Conservation (phyloP, 2,888 invertebrate species). For the Agrochola circellaris region DNA sequence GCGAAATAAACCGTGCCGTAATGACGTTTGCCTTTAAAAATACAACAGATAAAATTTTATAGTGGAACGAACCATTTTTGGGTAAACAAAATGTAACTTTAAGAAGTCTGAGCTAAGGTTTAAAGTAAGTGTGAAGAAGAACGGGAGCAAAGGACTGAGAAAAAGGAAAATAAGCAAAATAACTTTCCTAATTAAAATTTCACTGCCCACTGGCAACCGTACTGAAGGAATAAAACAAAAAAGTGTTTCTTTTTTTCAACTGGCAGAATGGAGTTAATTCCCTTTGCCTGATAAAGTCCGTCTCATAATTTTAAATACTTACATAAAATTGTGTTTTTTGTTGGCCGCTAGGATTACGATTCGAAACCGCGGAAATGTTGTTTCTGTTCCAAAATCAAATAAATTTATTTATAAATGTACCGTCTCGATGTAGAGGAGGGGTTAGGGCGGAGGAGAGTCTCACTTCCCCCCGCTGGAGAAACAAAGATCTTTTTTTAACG, state of each 20-base stretch:
- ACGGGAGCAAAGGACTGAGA: constrained; percentile 62
- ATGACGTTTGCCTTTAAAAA: constrained; percentile 71
- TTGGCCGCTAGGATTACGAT: constrained; percentile 16
- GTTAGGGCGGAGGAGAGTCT: too few relatives aligned
- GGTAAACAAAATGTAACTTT: constrained; percentile 39
- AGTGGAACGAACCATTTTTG: constrained; percentile 21
- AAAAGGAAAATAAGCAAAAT: constrained; percentile 73
- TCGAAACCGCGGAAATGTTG: background rate
- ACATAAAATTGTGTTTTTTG: constrained; percentile 47
- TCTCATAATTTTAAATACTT: constrained; percentile 64
- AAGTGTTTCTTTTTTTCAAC: constrained; percentile 65
- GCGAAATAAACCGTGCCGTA: constrained; percentile 65
- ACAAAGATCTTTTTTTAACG: too few relatives aligned
- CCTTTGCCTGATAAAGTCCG: constrained; percentile 69
- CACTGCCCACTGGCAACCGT: constrained; percentile 77
- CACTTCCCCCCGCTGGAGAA: too few relatives aligned
- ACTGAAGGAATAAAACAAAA: constrained; percentile 74
- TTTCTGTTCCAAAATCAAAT: constrained; percentile 7
- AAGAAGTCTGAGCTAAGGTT: constrained; percentile 21
- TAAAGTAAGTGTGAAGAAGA: constrained; percentile 33
- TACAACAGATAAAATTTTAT: constrained; percentile 69
- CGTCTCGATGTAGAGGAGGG: too few relatives aligned
- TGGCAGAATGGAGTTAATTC: constrained; percentile 74
- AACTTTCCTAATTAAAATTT: constrained; percentile 86
- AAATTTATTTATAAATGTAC: too few relatives aligned